Evolutionary conservation across 1,140 invertebrate species (phyloP).

Genomic region (Zaprionus capensis): DNA sequence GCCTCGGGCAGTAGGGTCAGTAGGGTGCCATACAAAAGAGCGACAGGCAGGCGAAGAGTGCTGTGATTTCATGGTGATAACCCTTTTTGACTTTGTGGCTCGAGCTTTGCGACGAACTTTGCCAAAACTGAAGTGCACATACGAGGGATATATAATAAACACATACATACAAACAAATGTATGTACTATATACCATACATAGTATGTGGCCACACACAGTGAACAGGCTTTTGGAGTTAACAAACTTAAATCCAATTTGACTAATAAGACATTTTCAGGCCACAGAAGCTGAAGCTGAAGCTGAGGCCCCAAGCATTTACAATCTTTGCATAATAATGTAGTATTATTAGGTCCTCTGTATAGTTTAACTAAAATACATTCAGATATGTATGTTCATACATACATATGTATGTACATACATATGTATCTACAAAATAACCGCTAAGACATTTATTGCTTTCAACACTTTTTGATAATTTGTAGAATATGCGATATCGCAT

Average conservation of each 20-base stretch:
- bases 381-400: no score
- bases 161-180: conserved; percentile 27
- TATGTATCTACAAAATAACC: no score
- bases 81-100: conserved; percentile 66
- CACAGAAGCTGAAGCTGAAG: conserved; percentile 25
- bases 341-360: background rate
- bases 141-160: background rate
- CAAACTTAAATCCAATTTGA: conserved; percentile 71
- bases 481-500: no score
- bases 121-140: conserved; percentile 17
- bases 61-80: conserved; percentile 62
- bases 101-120: conserved; percentile 17
- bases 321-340: background rate
- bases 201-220: background rate
- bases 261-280: conserved; percentile 70
- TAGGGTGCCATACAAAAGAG: background rate
- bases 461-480: no score
- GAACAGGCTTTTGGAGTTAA: conserved; percentile 34
- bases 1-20: background rate
- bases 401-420: no score
- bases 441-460: no score
- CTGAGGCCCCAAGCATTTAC: background rate
- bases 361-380: background rate
- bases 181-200: conserved; percentile 24
- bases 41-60: conserved; percentile 13